Conservation (phyloP, 2,113 vertebrate species). For the Ageneiosus marmoratus region DNA sequence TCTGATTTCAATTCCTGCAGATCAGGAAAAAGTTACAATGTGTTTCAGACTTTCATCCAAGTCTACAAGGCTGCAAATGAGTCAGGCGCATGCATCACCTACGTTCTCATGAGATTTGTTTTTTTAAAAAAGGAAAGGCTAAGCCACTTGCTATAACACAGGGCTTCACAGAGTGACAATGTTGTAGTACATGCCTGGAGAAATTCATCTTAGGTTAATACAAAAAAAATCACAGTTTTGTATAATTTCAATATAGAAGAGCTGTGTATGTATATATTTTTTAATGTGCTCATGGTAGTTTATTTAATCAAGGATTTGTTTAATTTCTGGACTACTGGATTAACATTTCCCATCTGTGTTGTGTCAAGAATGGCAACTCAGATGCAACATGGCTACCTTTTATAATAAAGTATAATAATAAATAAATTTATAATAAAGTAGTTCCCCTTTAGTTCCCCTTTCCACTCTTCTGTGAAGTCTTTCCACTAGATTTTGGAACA, state of each 20-base stretch:
- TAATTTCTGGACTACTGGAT: not conserved
- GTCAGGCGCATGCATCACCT: not conserved
- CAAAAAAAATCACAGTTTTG: not conserved
- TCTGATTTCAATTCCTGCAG: conserved; percentile 14
- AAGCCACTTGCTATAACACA: not conserved
- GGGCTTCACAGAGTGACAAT: not conserved
- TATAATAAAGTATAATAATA: too few species aligned
- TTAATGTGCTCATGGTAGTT: not conserved
- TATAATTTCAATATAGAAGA: not conserved
- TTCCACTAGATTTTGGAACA: not conserved
- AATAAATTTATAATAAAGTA: too few species aligned
- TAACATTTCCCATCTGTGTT: not conserved
- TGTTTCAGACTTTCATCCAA: conserved; percentile 15
- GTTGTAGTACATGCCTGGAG: not conserved
- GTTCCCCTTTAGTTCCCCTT: too few species aligned
- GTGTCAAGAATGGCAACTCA: not conserved
- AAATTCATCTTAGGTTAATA: not conserved
- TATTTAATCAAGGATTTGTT: not conserved
- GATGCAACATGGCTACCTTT: not conserved
- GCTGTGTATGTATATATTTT: not conserved
- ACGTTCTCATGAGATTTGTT: not conserved
- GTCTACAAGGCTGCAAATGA: conserved; percentile 1
- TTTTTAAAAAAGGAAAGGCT: not conserved
- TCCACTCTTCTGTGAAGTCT: not conserved
- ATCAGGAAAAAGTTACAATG: conserved; percentile 21